Evolutionary conservation across 1,140 invertebrate genomes (phyloP).

Genomic region (Heliconius eleuchia): DNA sequence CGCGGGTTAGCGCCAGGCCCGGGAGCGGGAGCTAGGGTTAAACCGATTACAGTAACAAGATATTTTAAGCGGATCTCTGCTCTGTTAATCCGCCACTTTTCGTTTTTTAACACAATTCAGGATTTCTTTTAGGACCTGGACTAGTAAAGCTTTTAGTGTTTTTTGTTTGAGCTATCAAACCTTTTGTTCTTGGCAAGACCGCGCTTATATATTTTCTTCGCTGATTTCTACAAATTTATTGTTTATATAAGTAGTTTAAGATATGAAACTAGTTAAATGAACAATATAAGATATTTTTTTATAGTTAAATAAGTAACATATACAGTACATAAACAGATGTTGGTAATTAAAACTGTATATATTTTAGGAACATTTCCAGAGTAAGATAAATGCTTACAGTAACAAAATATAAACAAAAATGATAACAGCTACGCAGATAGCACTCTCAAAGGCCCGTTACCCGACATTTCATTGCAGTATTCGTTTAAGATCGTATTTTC

Average conservation of each 20-base stretch:
- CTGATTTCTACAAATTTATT: neutral
- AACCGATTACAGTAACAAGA: constrained; percentile 75
- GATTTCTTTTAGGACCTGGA: constrained; percentile 30
- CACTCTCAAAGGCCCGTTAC: neutral
- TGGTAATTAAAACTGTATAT: too few relatives aligned
- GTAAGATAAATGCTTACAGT: neutral
- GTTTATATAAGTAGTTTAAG: neutral
- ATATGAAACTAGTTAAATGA: too few relatives aligned
- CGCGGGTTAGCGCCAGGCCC: constrained; percentile 25
- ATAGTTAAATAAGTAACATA: too few relatives aligned
- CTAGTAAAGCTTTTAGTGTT: constrained; percentile 22
- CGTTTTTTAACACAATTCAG: constrained; percentile 49
- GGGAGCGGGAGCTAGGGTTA: constrained; percentile 47
- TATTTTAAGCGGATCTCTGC: constrained; percentile 67
- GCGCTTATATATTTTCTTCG: too few relatives aligned
- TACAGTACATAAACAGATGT: too few relatives aligned
- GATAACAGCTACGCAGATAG: neutral
- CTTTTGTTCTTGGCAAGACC: neutral
- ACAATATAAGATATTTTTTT: too few relatives aligned
- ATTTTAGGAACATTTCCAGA: neutral
- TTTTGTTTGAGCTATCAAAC: constrained; percentile 31
- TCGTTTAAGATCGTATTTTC: constrained; percentile 23
- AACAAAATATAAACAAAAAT: neutral
- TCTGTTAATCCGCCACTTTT: constrained; percentile 53
- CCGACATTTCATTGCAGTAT: constrained; percentile 16